Conservation (phyloP, 1,140 invertebrate genomes). For the Phthorimaea operculella region DNA sequence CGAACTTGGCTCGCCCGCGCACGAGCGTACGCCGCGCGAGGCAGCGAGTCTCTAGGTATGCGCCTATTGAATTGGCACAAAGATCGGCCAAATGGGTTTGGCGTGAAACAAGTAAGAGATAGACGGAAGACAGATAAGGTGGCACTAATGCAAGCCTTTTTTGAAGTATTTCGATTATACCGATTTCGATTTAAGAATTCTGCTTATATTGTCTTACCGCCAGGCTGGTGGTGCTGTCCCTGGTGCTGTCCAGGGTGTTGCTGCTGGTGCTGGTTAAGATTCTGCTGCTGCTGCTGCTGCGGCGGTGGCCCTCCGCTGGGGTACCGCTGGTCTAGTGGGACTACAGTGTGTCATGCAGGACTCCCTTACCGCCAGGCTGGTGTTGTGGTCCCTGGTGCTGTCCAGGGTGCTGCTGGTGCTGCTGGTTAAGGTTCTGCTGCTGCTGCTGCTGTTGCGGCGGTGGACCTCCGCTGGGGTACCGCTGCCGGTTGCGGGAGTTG, state of each 20-base stretch:
- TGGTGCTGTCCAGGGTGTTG: slow-evolving; percentile 33
- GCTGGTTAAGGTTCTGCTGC: slow-evolving; percentile 43
- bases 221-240: slow-evolving; percentile 29
- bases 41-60: no score
- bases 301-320: slow-evolving; percentile 46
- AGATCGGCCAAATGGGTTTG: no score
- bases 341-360: no score
- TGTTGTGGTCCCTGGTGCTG: slow-evolving; percentile 35
- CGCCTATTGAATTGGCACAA: no score
- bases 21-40: no score
- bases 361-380: slow-evolving; percentile 28
- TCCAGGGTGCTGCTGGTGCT: slow-evolving; percentile 37
- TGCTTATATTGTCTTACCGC: slow-evolving; percentile 12
- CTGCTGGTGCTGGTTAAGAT: slow-evolving; percentile 38
- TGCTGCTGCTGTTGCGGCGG: slow-evolving; percentile 42
- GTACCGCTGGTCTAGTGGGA: no score
- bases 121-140: no score
- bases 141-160: no score
- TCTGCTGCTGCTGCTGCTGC: slow-evolving; percentile 39
- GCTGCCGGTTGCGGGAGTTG: slow-evolving; percentile 46
- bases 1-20: no score
- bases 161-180: no score
- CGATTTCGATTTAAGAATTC: no score
- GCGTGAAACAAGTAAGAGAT: no score
- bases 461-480: slow-evolving; percentile 43